Base-by-base conservation (phyloP, 2,888 invertebrate genomes). In the Strigamia maritima region DNA sequence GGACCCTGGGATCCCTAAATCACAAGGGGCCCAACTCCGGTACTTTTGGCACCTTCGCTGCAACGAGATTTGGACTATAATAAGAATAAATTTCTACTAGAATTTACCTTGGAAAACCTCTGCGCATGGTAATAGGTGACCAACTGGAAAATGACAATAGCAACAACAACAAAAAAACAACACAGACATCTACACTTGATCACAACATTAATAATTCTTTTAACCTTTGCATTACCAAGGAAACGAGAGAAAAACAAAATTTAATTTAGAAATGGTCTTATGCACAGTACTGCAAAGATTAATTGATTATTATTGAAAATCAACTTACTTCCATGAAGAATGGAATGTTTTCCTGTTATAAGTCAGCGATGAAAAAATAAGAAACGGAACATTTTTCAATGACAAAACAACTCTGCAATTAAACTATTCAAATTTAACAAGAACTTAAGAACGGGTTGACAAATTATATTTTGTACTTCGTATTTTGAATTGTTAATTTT, bases 341-440 rank as follows among this genome's bases (percentile, higher is more conserved):
- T n/a, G 19, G n/a, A 78, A 38, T 76, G 76, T 65, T 80, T 76
- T 80, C 80, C 86, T 87, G 80, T 90, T 91, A 85, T 94, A 95
- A 44, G 96, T 94, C 84, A 97, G 90, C 79, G 93, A 91, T 54
- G 96, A 96, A 86, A 93, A 96, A 81, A 97, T 89, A 82, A 93
- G 89, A 87, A 95, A 92, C 44, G 97, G 96, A 80, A 92, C 91
- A 83, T 91, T 90, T 79, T 84, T 84, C 7, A 90, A 88, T 77
- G 94, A 92, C 54, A 94, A 89, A 80, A 94, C 92, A 81, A 96
- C 89, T 83, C 96, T 80, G 79, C 0, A 79, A 79, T 26, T 28
- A 75, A 28, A 75, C 24, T 60, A 24, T 54, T 16, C 70, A 74
- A 40, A 60, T 12, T 14, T 74, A 10, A 79, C 38, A 22, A 79